Percentiles rank a stretch among this genome's conserved stretches.
Conservation (phyloP, 2,888 invertebrate species). For the Noctua fimbriata region DNA sequence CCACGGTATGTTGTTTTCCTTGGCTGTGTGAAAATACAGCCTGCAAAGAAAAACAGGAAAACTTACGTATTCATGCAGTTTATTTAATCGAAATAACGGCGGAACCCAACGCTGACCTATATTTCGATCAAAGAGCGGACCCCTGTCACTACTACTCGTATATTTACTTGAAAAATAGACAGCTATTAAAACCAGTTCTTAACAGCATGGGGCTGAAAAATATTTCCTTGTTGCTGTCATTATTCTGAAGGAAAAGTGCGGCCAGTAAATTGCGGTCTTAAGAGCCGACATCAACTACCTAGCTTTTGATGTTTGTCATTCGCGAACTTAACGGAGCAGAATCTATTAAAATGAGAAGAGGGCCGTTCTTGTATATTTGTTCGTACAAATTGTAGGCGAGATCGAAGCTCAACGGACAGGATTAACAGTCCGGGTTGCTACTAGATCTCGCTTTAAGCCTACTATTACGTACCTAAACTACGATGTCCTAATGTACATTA, state of each 20-base stretch:
- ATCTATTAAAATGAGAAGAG: conserved; percentile 52
- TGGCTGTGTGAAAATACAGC: conserved; percentile 1
- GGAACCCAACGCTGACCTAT: conserved; percentile 63
- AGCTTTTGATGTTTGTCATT: conserved; percentile 60
- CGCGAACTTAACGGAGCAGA: conserved; percentile 47
- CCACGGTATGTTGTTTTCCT: neutral
- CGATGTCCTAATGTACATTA: conserved; percentile 38
- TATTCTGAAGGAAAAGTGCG: conserved; percentile 56
- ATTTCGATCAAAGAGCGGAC: conserved; percentile 64
- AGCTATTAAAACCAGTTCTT: conserved; percentile 63
- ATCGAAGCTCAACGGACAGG: conserved; percentile 30
- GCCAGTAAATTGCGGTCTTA: conserved; percentile 64
- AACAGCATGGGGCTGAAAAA: conserved; percentile 54
- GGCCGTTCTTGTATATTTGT: conserved; percentile 26
- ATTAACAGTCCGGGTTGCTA: conserved; percentile 42
- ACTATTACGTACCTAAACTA: conserved; percentile 45
- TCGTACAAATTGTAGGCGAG: conserved; percentile 27
- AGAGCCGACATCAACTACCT: conserved; percentile 46
- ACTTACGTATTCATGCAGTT: conserved; percentile 42
- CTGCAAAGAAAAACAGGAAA: conserved; percentile 29
- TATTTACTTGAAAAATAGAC: conserved; percentile 63
- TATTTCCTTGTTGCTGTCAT: conserved; percentile 59
- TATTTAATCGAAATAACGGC: conserved; percentile 61
- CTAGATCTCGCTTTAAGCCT: conserved; percentile 48
- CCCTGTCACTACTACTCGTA: conserved; percentile 57